Conservation (phyloP, 2,113 vertebrate species). For the Rana temporaria region DNA sequence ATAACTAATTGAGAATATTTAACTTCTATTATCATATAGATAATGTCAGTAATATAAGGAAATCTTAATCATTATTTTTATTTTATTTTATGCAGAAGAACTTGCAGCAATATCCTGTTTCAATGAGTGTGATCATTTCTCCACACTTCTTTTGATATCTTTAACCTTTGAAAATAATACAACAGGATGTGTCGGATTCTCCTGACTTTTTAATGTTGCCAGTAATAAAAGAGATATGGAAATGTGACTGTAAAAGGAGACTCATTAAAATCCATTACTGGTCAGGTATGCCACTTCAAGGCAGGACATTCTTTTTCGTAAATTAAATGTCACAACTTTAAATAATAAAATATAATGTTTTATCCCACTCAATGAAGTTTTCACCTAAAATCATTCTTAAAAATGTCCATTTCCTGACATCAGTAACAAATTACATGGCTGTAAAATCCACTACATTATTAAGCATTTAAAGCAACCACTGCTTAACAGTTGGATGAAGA, state of each 20-base stretch:
- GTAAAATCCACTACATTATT: conserved; percentile 37
- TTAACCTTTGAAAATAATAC: conserved; percentile 55
- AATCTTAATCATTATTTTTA: conserved; percentile 8
- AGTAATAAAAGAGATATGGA: conserved; percentile 50
- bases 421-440: conserved; percentile 43
- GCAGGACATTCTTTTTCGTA: conserved; percentile 44
- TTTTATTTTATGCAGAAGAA: conserved; percentile 7
- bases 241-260: conserved; percentile 45
- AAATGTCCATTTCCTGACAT: conserved; percentile 51
- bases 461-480: conserved; percentile 26
- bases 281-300: conserved; percentile 46
- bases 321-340: conserved; percentile 57
- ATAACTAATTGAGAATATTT: background rate
- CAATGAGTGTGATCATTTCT: conserved; percentile 20
- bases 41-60: background rate
- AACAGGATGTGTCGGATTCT: conserved; percentile 40
- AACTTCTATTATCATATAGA: background rate
- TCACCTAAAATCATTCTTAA: conserved; percentile 45
- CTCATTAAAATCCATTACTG: conserved; percentile 53
- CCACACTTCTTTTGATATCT: conserved; percentile 41
- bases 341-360: conserved; percentile 57
- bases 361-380: conserved; percentile 52
- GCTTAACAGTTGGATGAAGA: conserved; percentile 1
- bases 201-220: conserved; percentile 53
- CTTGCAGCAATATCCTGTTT: conserved; percentile 30